A percentile compares a stretch with the other conserved stretches of the same genome.
These are phyloP conservation scores for Carabus problematicus DNA, from an alignment of 2,888 invertebrate species.

Conservation along the genomic window DNA sequence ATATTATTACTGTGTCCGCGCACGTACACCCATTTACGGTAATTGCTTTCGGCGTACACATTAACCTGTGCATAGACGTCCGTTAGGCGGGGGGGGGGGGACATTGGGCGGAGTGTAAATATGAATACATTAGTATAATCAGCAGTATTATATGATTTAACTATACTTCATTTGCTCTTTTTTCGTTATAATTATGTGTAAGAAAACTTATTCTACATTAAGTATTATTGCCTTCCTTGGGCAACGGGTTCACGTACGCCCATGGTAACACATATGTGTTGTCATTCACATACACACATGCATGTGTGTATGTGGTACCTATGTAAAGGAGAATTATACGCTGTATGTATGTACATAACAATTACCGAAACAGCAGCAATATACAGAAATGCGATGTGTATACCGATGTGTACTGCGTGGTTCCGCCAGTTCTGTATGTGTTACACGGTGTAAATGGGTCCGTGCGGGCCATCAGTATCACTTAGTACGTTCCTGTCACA, in stretches of 20 bases:
- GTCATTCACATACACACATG: constrained; percentile 3
- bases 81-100: constrained; percentile 13
- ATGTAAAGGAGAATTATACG: constrained; percentile 17
- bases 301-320: constrained; percentile 13
- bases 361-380: constrained; percentile 23
- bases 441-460: constrained; percentile 7
- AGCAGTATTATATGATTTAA: no score
- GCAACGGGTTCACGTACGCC: background rate
- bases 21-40: constrained; percentile 15
- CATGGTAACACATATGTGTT: background rate
- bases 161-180: no score
- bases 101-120: no score
- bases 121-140: no score
- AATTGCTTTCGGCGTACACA: constrained; percentile 24
- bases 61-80: constrained; percentile 3
- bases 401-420: constrained; percentile 5
- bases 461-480: constrained; percentile 32
- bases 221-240: no score
- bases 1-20: constrained; percentile 23
- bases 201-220: no score
- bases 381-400: constrained; percentile 16
- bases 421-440: background rate
- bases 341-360: constrained; percentile 29
- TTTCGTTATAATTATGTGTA: no score
- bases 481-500: constrained; percentile 32